These are phyloP conservation scores for Sebastes trivittatus DNA, from an alignment of 2,797 vertebrate genomes.

Conservation along the genomic window DNA sequence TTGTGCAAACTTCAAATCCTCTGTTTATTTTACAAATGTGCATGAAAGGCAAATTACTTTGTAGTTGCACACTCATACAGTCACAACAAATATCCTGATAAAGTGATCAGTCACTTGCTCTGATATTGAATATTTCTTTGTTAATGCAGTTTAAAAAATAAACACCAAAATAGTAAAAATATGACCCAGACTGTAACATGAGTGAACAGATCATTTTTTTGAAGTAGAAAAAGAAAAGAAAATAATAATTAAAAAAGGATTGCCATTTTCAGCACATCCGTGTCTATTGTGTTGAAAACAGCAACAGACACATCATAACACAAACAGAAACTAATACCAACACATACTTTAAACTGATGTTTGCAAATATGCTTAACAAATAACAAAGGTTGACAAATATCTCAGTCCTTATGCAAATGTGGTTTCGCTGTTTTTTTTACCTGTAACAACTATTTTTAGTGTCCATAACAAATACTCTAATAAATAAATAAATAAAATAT, in stretches of 20 bases:
- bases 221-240: background rate
- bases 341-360: background rate
- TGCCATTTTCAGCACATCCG: background rate
- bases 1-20: background rate
- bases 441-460: constrained; percentile 19
- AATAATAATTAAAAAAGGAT: background rate
- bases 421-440: background rate
- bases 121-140: constrained; percentile 9
- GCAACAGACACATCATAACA: background rate
- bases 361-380: background rate
- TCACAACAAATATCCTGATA: constrained; percentile 7
- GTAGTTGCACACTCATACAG: background rate
- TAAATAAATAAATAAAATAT: constrained; percentile 42
- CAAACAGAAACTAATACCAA: background rate
- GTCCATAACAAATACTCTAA: constrained; percentile 1
- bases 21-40: background rate
- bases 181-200: background rate
- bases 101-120: constrained; percentile 23
- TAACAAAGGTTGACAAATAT: background rate
- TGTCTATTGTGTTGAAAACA: background rate
- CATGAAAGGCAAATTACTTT: constrained; percentile 17
- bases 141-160: constrained; percentile 19
- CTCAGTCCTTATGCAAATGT: background rate
- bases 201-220: background rate
- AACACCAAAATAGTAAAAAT: constrained; percentile 7